phyloP scores from a whole-genome alignment of 2,888 invertebrate genomes.

The Ligdia adustata region DNA sequence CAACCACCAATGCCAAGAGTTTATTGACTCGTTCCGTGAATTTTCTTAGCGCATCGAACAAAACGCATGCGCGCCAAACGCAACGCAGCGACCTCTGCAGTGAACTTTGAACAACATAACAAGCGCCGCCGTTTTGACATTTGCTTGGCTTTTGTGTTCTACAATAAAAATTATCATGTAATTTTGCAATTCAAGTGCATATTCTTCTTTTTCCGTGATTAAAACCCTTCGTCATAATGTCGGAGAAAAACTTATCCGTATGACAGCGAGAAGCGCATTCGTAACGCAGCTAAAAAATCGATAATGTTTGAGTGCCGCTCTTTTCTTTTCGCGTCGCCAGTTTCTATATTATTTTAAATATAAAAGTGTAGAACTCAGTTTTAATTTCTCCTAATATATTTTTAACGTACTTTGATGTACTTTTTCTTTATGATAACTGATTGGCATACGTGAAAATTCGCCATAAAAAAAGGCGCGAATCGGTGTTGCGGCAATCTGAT shows the following conservation, averaged over 20 bases:
- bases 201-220: slow-evolving; percentile 50
- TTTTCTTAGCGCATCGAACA: slow-evolving; percentile 45
- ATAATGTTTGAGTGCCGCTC: slow-evolving; percentile 76
- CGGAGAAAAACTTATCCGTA: slow-evolving; percentile 43
- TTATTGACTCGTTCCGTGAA: slow-evolving; percentile 4
- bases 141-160: slow-evolving; percentile 83
- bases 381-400: slow-evolving; percentile 17
- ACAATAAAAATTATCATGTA: slow-evolving; percentile 64
- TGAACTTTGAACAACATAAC: slow-evolving; percentile 46
- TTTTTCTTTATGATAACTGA: slow-evolving; percentile 29
- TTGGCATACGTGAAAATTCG: slow-evolving; percentile 48
- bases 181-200: slow-evolving; percentile 51
- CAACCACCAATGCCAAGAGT: too few relatives aligned
- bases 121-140: slow-evolving; percentile 84
- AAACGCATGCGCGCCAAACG: slow-evolving; percentile 71
- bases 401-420: slow-evolving; percentile 18
- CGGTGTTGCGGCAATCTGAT: slow-evolving; percentile 46
- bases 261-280: slow-evolving; percentile 50
- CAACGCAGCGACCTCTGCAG: slow-evolving; percentile 71
- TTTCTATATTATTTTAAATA: slow-evolving; percentile 40
- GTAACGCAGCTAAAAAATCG: slow-evolving; percentile 68
- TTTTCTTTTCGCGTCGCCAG: slow-evolving; percentile 67
- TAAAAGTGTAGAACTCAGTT: neutral
- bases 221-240: slow-evolving; percentile 43
- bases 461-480: slow-evolving; percentile 78